Evolutionary conservation across 2,113 vertebrate species (phyloP), one percentile per base, ranked within the genome.

Genomic region (Prionailurus bengalensis): DNA sequence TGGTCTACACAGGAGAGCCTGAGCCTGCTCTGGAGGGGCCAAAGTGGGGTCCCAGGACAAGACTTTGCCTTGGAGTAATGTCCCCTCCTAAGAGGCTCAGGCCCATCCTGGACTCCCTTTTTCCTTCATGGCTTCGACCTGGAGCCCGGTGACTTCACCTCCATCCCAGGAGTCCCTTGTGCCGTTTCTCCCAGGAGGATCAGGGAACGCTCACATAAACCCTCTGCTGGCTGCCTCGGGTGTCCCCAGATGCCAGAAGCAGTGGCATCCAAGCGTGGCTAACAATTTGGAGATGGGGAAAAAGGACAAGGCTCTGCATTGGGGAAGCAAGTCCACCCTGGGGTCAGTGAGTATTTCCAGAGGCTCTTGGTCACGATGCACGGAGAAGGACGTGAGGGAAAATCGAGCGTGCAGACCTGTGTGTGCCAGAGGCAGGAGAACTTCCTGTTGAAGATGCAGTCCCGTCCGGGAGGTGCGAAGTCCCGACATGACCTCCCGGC

Each of bases 41-140:
- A 48, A 58, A 91, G 19, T 2, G 45, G 7, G 8, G 13, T 27
- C 39, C 14, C 29, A 73, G 16, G 25, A 55, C 1, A 29, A 65
- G 16, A 55, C 31, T 39, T 73, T 39, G 1, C 55, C 2, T 7
- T 10, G 10, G 17, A 93, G 16, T 7, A 55, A 71, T 12, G 6
- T 9, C 58, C 39, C 31, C 81, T 71, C 17, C 42, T 13, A 14
- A 15, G 16, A 33, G 25, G 4, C 10, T 39, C n/a, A 45, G 3
- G 19, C 19, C 12, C 14, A 3, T 3, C 15, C 21, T 15, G 1
- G 0, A 4, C 4, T 31, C 33, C 23, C 55, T 23, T 8, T n/a
- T 42, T 70, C 81, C 39, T 61, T 29, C 51, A 5, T 3, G 6
- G 39, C 74, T 48, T 76, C 51, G 63, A 12, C 53, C 7, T 42